A percentile compares a stretch with the other conserved stretches of the same genome.
Evolutionary conservation across 2,797 vertebrate species (phyloP).

Genomic region (Diceros bicornis): DNA sequence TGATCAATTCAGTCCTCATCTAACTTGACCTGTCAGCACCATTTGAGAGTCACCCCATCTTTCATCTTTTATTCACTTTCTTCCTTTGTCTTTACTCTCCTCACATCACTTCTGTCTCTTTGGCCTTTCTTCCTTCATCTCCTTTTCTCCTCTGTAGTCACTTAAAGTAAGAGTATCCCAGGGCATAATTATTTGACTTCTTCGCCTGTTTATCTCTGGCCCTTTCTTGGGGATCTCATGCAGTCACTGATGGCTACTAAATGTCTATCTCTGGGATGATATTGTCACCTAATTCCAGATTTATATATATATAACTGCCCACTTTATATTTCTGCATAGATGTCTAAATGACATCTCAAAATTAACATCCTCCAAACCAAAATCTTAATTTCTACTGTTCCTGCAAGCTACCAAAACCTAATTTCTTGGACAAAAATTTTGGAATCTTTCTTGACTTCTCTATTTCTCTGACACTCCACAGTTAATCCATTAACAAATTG

Average conservation of each 20-base stretch:
- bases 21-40: neutral
- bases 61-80: neutral
- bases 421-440: neutral
- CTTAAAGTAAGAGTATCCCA: neutral
- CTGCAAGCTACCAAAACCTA: neutral
- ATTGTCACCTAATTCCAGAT: neutral
- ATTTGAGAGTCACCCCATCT: neutral
- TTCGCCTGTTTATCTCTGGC: neutral
- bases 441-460: neutral
- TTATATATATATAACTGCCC: neutral
- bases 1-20: neutral
- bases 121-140: neutral
- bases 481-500: neutral
- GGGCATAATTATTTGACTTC: neutral
- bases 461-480: neutral
- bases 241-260: neutral
- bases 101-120: neutral
- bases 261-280: neutral
- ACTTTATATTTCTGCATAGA: neutral
- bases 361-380: neutral
- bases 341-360: neutral
- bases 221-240: neutral
- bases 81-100: neutral
- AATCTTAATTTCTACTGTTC: neutral
- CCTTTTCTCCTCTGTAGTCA: constrained; percentile 11